Conservation (phyloP, 2,888 invertebrate species). For the Trilocha varians region DNA sequence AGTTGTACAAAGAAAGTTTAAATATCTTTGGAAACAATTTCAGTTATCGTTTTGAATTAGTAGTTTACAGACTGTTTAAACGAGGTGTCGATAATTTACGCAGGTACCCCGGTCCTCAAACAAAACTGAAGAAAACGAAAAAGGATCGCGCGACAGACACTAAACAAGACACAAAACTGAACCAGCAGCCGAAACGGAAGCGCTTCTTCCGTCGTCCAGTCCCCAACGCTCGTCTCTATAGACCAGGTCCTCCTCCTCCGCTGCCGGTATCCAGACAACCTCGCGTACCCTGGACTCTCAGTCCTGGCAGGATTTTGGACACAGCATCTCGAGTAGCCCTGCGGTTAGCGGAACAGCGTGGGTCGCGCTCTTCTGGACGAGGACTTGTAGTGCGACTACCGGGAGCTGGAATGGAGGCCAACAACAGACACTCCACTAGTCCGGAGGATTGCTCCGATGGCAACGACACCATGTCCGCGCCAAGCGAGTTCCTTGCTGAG, state of each 20-base stretch:
- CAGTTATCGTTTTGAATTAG: no score
- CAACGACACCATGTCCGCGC: slow-evolving; percentile 82
- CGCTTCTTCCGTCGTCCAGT: slow-evolving; percentile 29
- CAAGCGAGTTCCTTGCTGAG: slow-evolving; percentile 84
- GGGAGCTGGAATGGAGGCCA: slow-evolving; percentile 27
- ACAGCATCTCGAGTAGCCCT: slow-evolving; percentile 27
- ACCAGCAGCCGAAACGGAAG: slow-evolving; percentile 19
- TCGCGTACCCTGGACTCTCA: slow-evolving; percentile 25
- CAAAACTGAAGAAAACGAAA: slow-evolving; percentile 8
- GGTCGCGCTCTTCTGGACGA: slow-evolving; percentile 19
- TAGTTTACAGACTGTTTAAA: no score
- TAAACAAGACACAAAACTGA: slow-evolving; percentile 8
- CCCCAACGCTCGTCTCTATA: slow-evolving; percentile 52
- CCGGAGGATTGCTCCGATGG: slow-evolving; percentile 81
- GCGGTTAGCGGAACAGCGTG: slow-evolving; percentile 20
- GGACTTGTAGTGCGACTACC: slow-evolving; percentile 16
- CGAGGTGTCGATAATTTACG: no score
- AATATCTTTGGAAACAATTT: no score
- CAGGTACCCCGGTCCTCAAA: slow-evolving; percentile 32
- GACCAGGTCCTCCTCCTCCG: slow-evolving; percentile 31
- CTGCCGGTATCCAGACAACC: slow-evolving; percentile 24
- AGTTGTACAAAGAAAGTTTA: no score
- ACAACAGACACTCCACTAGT: slow-evolving; percentile 51
- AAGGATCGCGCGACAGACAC: not conserved
- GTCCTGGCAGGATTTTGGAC: slow-evolving; percentile 21